A percentile compares a stretch with the other conserved stretches of the same genome.
Conservation (phyloP, 2,888 invertebrate genomes). For the Sylvicola cinctus region DNA sequence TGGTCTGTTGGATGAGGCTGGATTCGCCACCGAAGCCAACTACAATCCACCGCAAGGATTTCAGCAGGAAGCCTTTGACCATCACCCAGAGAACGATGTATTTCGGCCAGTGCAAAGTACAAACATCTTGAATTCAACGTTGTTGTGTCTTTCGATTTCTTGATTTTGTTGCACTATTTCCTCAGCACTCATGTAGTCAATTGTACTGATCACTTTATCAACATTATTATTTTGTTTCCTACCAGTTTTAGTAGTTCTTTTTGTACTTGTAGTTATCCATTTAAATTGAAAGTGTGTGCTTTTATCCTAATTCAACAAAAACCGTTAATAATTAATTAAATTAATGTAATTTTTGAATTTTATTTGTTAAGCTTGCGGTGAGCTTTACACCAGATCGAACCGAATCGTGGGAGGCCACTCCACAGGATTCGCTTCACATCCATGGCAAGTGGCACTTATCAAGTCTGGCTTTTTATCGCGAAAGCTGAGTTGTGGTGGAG, state of each 20-base stretch:
- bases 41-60: too few species aligned
- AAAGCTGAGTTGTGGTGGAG: slow-evolving; percentile 81
- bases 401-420: slow-evolving; percentile 84
- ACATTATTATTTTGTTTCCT: too few species aligned
- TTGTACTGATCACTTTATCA: too few species aligned
- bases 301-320: too few species aligned
- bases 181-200: too few species aligned
- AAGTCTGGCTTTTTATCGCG: slow-evolving; percentile 79
- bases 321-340: too few species aligned
- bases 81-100: slow-evolving; percentile 1
- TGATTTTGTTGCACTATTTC: too few species aligned
- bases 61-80: slow-evolving; percentile 3
- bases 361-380: slow-evolving; percentile 55
- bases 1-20: slow-evolving; percentile 8
- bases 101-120: slow-evolving; percentile 3
- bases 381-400: slow-evolving; percentile 68
- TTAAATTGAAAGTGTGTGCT: too few species aligned
- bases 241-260: too few species aligned
- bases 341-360: neutral
- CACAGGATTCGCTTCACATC: slow-evolving; percentile 76
- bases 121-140: slow-evolving; percentile 2
- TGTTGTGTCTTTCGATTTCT: too few species aligned
- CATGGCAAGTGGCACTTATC: slow-evolving; percentile 86
- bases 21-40: slow-evolving; percentile 4
- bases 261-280: too few species aligned